Evolutionary conservation across 2,113 vertebrate species (phyloP), one percentile per base, ranked within the genome.

Genomic region (Chamaetylas fuelleborni): DNA sequence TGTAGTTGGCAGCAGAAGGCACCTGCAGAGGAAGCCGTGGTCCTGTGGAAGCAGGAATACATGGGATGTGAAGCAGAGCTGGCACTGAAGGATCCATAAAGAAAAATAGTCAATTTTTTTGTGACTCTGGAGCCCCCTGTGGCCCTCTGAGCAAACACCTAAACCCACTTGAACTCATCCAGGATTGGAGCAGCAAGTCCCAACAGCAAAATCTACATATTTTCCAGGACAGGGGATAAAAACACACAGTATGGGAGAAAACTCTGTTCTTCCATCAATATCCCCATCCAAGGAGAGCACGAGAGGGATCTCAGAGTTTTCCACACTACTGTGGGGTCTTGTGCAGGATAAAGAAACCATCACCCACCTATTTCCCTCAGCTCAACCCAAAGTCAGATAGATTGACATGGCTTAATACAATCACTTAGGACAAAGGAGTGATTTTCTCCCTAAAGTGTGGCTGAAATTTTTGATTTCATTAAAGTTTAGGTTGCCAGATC

Each of bases 161-260:
- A 20, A 40, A 56, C 14, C 24, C 7, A 3, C 0, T 0, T 22
- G 36, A 64, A 40, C 40, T 74, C 50, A 18, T 24, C 13, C 8
- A 62, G 45, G 34, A 23, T 14, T 34, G 19, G 31, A 42, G 28
- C 40, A 58, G 28, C 11, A 60, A 74, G 14, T 56, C n/a, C 34
- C 8, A 8, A 9, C 5, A 8, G 25, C 43, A 72, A 71, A 62
- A 50, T 48, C 10, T 18, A 7, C 64, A 47, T 31, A 22, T 2
- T 5, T 0, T 5, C 19, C 7, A 4, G 38, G 23, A 23, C 2
- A 51, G 23, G 18, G 25, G 8, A 45, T 50, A n/a, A 91, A 90
- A 48, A 0, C 19, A n/a, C 57, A 6, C 2, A 24, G 6, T 5
- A 8, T 1, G 8, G 12, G 25, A 34, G 3, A 38, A 48, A 71